Evolutionary conservation across 2,797 vertebrate species (phyloP), one percentile per base, ranked within the genome.

Genomic region (Enteromius viviparus): DNA sequence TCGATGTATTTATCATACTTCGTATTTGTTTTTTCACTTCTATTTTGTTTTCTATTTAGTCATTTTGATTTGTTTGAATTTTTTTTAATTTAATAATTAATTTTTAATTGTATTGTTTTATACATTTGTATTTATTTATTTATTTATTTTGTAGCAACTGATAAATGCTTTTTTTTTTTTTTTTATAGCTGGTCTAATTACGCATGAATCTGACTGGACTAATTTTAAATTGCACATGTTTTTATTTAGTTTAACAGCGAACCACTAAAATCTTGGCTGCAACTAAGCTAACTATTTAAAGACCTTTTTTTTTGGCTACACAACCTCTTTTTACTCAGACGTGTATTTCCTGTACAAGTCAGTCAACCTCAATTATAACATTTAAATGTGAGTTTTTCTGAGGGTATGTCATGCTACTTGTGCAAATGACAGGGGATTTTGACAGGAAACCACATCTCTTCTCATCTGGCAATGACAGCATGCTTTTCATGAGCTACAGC

Each of bases 351-450:
- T 83, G 64, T 80, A 62, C 51, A 74, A 83, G 14, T 80, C 76
- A 84, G 10, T 58, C 29, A 19, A 7, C 60, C 37, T 76, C 37
- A 12, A 32, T 58, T 71, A n/a, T 47, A 51, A 62, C 66, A 58
- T 82, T 76, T 6, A 82, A 85, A 87, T 83, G 37, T 19, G 51
- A 66, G 55, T 72, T 82, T 75, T 80, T 69, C 66, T 58, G 66
- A 69, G 64, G 23, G n/a, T 32, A 60, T 51, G 65, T 84, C 76
- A 87, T 74, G 68, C 69, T 76, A 45, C 65, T 34, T 80, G 51
- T 66, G 80, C 60, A 85, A 85, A 82, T 69, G 85, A 78, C 81
- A 62, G 81, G 85, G 87, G 79, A 69, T 86, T 87, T 87, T 87
- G 75, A 85, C 85, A 84, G 85, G 85, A 87, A 84, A 84, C 71